Conservation (phyloP, 2,797 vertebrate genomes). For the Alexandromys oeconomus region DNA sequence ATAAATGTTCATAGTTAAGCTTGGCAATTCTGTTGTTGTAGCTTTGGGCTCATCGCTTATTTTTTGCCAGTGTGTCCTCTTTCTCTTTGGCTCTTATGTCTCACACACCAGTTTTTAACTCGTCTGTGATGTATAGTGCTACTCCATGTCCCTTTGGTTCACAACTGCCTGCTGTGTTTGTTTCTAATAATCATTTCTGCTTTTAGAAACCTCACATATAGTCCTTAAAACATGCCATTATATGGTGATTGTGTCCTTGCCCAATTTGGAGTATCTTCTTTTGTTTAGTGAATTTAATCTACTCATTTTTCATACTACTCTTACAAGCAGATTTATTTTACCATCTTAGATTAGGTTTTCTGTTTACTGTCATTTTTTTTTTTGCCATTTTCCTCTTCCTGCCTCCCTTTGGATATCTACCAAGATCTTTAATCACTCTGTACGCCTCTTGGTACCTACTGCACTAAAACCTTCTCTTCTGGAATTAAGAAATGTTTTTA, state of each 20-base stretch:
- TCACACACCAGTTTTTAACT: not conserved
- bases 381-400: not conserved
- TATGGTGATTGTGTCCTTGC: not conserved
- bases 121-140: not conserved
- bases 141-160: constrained; percentile 3
- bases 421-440: not conserved
- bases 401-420: not conserved
- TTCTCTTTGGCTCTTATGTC: not conserved
- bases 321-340: constrained; percentile 2
- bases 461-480: not conserved
- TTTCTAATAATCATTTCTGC: not conserved
- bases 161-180: not conserved
- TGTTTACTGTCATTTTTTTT: not conserved
- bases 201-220: not conserved
- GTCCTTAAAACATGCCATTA: not conserved
- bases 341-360: not conserved
- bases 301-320: not conserved
- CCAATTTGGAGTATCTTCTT: not conserved
- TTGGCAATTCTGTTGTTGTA: not conserved
- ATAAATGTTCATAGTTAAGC: not conserved
- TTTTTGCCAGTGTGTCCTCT: constrained; percentile 19
- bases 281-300: not conserved
- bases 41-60: not conserved
- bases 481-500: not conserved
- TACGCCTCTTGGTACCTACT: not conserved